phyloP scores from a whole-genome alignment of 2,888 invertebrate genomes.

The Alentia gelatinosa region DNA sequence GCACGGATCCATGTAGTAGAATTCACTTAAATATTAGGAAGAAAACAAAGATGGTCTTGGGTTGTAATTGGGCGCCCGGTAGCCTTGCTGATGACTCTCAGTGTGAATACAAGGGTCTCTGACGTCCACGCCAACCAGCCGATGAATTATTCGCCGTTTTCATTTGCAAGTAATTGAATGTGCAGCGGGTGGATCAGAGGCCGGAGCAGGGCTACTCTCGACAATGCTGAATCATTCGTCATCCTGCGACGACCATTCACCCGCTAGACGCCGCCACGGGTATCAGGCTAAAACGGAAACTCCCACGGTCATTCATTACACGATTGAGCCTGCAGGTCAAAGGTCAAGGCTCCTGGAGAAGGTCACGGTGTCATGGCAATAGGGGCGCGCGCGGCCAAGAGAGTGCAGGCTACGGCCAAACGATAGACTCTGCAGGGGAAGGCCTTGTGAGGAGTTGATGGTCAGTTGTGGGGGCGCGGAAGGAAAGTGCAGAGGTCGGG shows the following conservation, averaged over 20 bases:
- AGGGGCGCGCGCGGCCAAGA: neutral
- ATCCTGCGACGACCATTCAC: neutral
- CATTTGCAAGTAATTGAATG: conserved; percentile 16
- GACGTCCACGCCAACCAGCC: too few species aligned
- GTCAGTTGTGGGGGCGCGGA: neutral
- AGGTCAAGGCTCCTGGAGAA: neutral
- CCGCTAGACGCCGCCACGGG: neutral
- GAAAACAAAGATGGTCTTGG: too few species aligned
- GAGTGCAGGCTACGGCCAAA: neutral
- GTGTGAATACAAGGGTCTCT: too few species aligned
- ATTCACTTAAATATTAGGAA: too few species aligned
- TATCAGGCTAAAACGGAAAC: neutral
- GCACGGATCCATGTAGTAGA: too few species aligned
- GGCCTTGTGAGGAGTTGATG: neutral
- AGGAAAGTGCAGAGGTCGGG: neutral
- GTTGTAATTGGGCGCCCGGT: too few species aligned
- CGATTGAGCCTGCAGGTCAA: neutral
- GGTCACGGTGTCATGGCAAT: neutral
- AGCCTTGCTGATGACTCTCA: too few species aligned
- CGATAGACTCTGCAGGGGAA: neutral
- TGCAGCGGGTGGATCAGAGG: neutral
- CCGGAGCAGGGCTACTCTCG: neutral
- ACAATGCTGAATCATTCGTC: neutral
- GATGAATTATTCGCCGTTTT: neutral
- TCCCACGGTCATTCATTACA: neutral